Evolutionary conservation across 2,113 vertebrate species (phyloP).

Genomic region (Lamprologus sp.): DNA sequence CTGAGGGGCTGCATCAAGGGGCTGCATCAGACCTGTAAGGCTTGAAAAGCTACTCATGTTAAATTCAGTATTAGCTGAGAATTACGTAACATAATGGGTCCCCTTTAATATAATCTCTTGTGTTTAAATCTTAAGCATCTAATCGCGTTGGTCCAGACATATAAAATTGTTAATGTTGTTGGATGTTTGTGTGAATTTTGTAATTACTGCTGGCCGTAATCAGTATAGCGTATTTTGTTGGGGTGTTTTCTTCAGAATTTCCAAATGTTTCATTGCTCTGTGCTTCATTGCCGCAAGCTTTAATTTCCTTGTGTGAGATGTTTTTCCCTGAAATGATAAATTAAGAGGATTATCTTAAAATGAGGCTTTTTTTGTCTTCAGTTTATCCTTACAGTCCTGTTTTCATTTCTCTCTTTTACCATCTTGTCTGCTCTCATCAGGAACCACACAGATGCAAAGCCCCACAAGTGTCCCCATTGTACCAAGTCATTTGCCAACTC

Average conservation of each 20-base stretch:
- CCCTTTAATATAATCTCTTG: not conserved
- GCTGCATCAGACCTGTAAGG: not conserved
- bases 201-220: not conserved
- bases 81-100: not conserved
- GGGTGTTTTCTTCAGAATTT: not conserved
- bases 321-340: not conserved
- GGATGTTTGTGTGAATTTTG: not conserved
- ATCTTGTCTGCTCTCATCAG: conserved; percentile 57
- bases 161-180: not conserved
- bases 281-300: not conserved
- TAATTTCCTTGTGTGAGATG: not conserved
- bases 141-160: not conserved
- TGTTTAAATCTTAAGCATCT: not conserved
- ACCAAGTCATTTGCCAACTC: conserved; percentile 98
- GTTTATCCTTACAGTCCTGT: not conserved
- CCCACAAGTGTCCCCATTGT: conserved; percentile 98
- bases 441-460: conserved; percentile 97
- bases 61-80: not conserved
- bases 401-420: not conserved
- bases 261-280: not conserved
- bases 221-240: not conserved
- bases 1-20: not conserved
- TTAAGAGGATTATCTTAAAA: not conserved
- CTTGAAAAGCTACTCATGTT: not conserved
- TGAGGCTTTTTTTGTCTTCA: not conserved